Evolutionary conservation across 2,888 invertebrate genomes (phyloP), one percentile per base, ranked within the genome.

Genomic region (Nephrotoma guestfalica): DNA sequence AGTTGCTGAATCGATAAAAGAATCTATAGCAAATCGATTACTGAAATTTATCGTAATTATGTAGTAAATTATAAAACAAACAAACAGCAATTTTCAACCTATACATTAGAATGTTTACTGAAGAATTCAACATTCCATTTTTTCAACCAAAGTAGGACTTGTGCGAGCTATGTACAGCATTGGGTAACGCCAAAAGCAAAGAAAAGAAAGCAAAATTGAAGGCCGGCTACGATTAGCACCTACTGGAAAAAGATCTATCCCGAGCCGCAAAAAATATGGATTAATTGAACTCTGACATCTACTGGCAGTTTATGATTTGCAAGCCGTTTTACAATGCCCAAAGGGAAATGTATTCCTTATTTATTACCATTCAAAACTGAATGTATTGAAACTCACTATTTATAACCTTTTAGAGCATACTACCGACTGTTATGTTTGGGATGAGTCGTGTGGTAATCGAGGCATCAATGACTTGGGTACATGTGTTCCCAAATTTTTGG

Each of bases 391-490:
- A 87, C 88, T 89, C 40, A 90, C 89, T 45, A 88, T 90, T 86
- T 89, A 88, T 86, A 87, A 90, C 85, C 85, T 90, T 6, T 86
- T 89, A 87, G 88, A 86, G 41, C 88, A 88, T 45, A 42, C 71
- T 85, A 88, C 88, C 40, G 88, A 89, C 51, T 87, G 89, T 87
- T 90, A 88, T 88, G 88, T 90, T 51, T 90, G 90, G 90, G 89
- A 90, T 87, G 89, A 91, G 87, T 88, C 89, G 5, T 87, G 89
- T 41, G 90, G 89, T 1, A 88, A 89, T 86, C 88, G 90, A 88
- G 90, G 90, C 87, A 89, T 88, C 7, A 89, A 89, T 86, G 90
- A 90, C 87, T 89, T 90, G 85, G 90, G 88, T 11, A 89, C 89
- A 13, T 90, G 89, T 87, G 88, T 90, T 85, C 89, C 87, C 45